Evolutionary conservation across 2,113 vertebrate genomes (phyloP), one percentile per base, ranked within the genome.

Genomic region (Heterotis niloticus): DNA sequence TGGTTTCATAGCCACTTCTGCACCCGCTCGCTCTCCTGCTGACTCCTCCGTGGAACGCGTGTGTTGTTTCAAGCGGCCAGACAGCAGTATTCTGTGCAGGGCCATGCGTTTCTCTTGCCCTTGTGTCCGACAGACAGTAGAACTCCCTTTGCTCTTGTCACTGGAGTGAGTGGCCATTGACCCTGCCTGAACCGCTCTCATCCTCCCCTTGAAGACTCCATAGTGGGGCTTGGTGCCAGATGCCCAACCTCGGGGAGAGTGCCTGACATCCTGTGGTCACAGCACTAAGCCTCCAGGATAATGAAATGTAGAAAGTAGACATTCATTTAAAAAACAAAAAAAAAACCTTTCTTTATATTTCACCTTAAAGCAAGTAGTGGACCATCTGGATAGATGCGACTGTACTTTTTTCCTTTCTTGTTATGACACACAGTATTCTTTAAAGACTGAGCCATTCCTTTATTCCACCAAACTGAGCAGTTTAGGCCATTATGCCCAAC

Each of bases 161-260:
- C 79, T 87, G 85, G 83, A 87, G 84, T 88, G 81, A 79, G 81
- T 84, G 89, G 88, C 85, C 88, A 85, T 62, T 90, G 90, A 92
- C 89, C 89, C 88, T 82, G 82, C 84, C 71, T 87, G 89, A 87
- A 86, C 88, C 80, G 88, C 84, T 84, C 86, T 88, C 83, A 85
- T 90, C 90, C 86, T 84, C 80, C 86, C 78, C 83, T 82, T 86
- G 83, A 88, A 85, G 84, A 85, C 86, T 89, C 66, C 85, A 84
- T 84, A 82, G 26, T 68, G 80, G 80, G 78, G 79, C 78, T 79
- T 72, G 60, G 67, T 81, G 83, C 78, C 78, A 80, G 82, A 78
- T 82, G 82, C 82, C 75, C 76, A 80, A 81, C 86, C 83, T 84
- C 80, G 67, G 66, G 29, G 62, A 60, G 59, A 77, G 84, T 83